These are phyloP conservation scores for Actinemys pallida DNA, from an alignment of 2,113 vertebrate genomes.

Conservation along the genomic window DNA sequence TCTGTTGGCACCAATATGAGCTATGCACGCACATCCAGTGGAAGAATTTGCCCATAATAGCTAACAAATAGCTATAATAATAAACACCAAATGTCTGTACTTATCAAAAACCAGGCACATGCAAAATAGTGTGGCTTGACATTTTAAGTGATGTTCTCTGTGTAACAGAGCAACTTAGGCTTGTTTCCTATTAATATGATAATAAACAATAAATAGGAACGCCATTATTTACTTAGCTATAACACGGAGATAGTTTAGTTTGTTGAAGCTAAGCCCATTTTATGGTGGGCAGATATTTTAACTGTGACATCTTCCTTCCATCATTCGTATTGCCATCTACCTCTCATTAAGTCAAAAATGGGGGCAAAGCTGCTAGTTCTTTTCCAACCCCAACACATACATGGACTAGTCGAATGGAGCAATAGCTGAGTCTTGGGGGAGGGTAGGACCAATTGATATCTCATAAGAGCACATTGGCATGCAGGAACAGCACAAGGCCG, in stretches of 20 bases:
- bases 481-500: neutral
- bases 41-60: slow-evolving; percentile 1
- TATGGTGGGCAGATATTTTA: neutral
- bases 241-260: neutral
- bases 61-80: slow-evolving; percentile 35
- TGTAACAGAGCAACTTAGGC: neutral
- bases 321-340: neutral
- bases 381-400: neutral
- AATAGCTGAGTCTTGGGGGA: neutral
- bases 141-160: neutral
- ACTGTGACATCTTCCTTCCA: neutral
- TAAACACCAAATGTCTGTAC: slow-evolving; percentile 41
- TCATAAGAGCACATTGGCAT: neutral
- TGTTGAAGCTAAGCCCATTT: no score
- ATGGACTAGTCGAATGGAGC: neutral
- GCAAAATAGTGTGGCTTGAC: neutral
- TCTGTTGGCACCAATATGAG: neutral
- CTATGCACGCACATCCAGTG: neutral
- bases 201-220: neutral
- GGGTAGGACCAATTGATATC: neutral
- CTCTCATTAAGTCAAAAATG: neutral
- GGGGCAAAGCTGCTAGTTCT: neutral
- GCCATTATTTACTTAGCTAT: neutral
- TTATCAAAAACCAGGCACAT: slow-evolving; percentile 4
- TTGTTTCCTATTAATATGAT: neutral